Percentiles rank a stretch among this genome's conserved stretches.
These are phyloP conservation scores for Odontomachus brunneus DNA, from an alignment of 1,140 invertebrate genomes.

Conservation along the genomic window DNA sequence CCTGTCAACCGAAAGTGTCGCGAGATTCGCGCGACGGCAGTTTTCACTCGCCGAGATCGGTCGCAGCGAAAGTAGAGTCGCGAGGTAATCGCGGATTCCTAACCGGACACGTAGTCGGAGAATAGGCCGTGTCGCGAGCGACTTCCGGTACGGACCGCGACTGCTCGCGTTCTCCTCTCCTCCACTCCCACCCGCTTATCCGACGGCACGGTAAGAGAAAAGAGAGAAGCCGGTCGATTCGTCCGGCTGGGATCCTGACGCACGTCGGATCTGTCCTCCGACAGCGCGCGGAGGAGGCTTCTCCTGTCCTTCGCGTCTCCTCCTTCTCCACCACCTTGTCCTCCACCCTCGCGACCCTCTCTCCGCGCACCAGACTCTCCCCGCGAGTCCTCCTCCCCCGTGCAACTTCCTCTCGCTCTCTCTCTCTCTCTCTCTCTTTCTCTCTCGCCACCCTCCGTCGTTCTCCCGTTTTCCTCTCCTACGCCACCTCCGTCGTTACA, in stretches of 20 bases:
- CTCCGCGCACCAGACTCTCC: slow-evolving; percentile 28
- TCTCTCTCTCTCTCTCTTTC: not conserved
- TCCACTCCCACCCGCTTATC: slow-evolving; percentile 60
- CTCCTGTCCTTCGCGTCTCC: slow-evolving; percentile 75
- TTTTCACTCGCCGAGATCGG: not conserved
- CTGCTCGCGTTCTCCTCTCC: slow-evolving; percentile 36
- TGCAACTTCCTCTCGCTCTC: not conserved
- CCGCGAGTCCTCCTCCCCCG: slow-evolving; percentile 17
- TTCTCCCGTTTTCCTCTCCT: slow-evolving; percentile 45
- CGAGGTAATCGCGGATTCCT: slow-evolving; percentile 25
- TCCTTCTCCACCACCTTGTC: slow-evolving; percentile 68
- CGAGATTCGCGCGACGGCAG: not conserved
- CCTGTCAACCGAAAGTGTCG: slow-evolving; percentile 2
- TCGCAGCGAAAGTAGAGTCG: slow-evolving; percentile 18
- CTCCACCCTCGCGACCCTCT: slow-evolving; percentile 66
- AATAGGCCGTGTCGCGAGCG: slow-evolving; percentile 46
- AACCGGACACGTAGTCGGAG: slow-evolving; percentile 28
- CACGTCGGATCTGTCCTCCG: slow-evolving; percentile 80
- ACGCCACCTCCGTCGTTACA: slow-evolving; percentile 63
- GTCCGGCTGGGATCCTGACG: slow-evolving; percentile 77
- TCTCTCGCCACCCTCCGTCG: not conserved
- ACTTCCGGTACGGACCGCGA: slow-evolving; percentile 64
- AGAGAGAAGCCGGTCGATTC: slow-evolving; percentile 27
- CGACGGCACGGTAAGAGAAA: slow-evolving; percentile 56
- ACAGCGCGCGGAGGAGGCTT: slow-evolving; percentile 74